Percentiles rank a stretch among this genome's conserved stretches.
These are phyloP conservation scores for Mormoops blainvillei DNA, from an alignment of 2,113 vertebrate species.

Conservation along the genomic window DNA sequence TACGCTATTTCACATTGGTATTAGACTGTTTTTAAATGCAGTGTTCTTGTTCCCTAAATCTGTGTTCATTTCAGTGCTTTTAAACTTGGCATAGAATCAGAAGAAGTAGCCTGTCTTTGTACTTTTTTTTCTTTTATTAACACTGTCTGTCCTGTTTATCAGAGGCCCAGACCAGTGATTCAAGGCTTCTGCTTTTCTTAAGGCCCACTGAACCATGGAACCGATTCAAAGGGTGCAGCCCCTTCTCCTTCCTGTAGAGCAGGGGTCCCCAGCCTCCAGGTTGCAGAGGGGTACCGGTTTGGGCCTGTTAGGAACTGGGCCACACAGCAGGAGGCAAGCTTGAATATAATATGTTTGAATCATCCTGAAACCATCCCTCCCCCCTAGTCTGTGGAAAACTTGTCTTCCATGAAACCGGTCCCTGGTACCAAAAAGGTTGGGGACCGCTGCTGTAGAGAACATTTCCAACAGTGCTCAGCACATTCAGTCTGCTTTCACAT, in stretches of 20 bases:
- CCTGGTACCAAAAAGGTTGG: too few species aligned
- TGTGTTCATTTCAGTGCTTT: neutral
- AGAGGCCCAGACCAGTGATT: neutral
- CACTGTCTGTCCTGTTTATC: neutral
- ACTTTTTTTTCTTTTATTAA: neutral
- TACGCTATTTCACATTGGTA: neutral
- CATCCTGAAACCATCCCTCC: too few species aligned
- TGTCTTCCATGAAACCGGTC: too few species aligned
- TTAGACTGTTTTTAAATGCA: neutral
- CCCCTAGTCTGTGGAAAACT: too few species aligned
- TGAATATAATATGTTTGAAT: too few species aligned
- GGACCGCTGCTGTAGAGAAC: neutral
- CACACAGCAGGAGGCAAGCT: too few species aligned
- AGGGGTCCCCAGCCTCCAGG: too few species aligned
- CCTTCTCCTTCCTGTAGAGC: neutral
- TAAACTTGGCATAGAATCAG: neutral
- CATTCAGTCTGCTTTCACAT: neutral
- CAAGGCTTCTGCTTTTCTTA: neutral
- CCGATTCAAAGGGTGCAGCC: neutral
- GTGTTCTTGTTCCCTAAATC: neutral
- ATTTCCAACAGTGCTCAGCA: fast-evolving
- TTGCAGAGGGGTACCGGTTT: too few species aligned
- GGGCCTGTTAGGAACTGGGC: too few species aligned
- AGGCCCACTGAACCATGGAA: neutral
- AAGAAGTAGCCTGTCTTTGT: neutral